These are phyloP conservation scores for Drosophila tristis DNA, from an alignment of 1,140 invertebrate species.

Conservation along the genomic window DNA sequence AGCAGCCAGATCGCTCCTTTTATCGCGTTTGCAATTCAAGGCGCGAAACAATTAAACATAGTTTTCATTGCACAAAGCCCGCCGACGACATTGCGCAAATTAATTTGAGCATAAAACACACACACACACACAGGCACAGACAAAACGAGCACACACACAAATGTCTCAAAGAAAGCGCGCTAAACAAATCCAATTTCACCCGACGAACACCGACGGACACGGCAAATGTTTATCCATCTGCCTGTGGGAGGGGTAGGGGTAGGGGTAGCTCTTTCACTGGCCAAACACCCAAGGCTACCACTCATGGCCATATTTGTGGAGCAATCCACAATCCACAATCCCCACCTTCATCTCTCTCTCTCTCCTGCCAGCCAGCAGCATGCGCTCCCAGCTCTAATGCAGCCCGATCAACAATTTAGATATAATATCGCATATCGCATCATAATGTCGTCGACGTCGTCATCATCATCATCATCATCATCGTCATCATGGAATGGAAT, in stretches of 20 bases:
- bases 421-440: slow-evolving; percentile 83
- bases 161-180: slow-evolving; percentile 73
- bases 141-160: neutral
- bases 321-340: slow-evolving; percentile 36
- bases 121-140: neutral
- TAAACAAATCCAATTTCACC: slow-evolving; percentile 81
- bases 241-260: slow-evolving; percentile 38
- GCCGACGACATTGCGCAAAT: slow-evolving; percentile 74
- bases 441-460: slow-evolving; percentile 68
- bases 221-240: slow-evolving; percentile 67
- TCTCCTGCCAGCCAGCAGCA: slow-evolving; percentile 1
- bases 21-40: slow-evolving; percentile 66
- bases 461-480: slow-evolving; percentile 26
- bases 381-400: slow-evolving; percentile 51
- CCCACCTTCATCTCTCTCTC: slow-evolving; percentile 21
- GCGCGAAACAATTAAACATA: slow-evolving; percentile 83
- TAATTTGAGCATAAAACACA: slow-evolving; percentile 60
- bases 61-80: slow-evolving; percentile 80
- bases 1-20: slow-evolving; percentile 33
- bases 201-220: slow-evolving; percentile 19
- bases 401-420: slow-evolving; percentile 81
- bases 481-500: slow-evolving; percentile 11
- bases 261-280: slow-evolving; percentile 56
- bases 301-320: slow-evolving; percentile 72
- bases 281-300: slow-evolving; percentile 59